phyloP scores from a whole-genome alignment of 2,888 invertebrate species.

The Pristionchus japonicus region DNA sequence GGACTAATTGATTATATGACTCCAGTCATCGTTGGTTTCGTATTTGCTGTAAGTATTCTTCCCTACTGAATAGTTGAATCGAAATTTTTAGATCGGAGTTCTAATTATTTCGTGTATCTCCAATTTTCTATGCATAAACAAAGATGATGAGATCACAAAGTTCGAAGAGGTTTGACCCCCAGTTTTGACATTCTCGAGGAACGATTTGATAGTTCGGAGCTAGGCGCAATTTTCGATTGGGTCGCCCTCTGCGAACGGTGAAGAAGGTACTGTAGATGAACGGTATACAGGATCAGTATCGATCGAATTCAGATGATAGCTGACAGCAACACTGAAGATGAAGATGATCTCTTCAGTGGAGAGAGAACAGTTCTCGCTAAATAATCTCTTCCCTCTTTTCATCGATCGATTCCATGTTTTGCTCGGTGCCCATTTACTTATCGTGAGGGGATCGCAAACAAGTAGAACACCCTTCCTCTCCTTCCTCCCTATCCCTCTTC shows the following conservation, averaged over 20 bases:
- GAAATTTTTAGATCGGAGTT: not conserved
- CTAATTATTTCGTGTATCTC: not conserved
- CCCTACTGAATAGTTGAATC: not conserved
- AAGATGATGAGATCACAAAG: not conserved
- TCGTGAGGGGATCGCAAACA: conserved; percentile 30
- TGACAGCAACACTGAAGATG: not conserved
- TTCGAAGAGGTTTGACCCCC: not conserved
- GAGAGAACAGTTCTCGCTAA: not conserved
- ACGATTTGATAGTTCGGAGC: conserved; percentile 7
- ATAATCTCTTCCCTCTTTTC: not conserved
- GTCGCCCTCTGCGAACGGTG: not conserved
- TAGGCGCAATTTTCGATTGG: conserved; percentile 7
- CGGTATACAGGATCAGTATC: not conserved
- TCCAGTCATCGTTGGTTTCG: not conserved
- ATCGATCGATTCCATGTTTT: conserved; percentile 21
- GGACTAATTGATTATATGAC: conserved; percentile 47
- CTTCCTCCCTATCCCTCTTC: not conserved
- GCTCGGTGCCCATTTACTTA: conserved; percentile 6
- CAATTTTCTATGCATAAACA: not conserved
- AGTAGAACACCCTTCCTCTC: conserved; percentile 27
- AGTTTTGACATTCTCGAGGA: not conserved
- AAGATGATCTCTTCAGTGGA: not conserved
- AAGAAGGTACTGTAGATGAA: conserved; percentile 5
- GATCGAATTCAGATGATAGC: conserved; percentile 29
- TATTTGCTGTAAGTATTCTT: not conserved